Base-by-base conservation (phyloP, 2,888 invertebrate genomes). In the Flexamia atlantica region DNA sequence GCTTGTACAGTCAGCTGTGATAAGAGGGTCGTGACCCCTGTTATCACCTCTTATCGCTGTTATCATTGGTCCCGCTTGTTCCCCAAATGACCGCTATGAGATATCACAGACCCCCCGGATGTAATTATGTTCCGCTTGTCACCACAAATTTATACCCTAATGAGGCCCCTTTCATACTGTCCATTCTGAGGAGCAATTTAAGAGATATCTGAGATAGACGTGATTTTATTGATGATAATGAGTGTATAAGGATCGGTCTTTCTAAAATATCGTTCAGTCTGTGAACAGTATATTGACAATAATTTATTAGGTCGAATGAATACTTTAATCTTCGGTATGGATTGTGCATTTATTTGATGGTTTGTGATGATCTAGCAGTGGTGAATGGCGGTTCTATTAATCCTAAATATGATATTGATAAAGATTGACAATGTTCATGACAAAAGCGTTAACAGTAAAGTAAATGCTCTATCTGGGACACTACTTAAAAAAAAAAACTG, bases 101-200 rank as follows among this genome's bases (percentile, higher is more conserved):
- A 64, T 64, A 64, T 2, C 64, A 14, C 64, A 30, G 64, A 46
- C 53, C 53, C 23, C 64, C 64, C 64, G 64, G 64, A 64, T 28
- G 64, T 64, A 28, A 30, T 64, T 64, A 64, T 25, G 64, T 64
- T 23, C 7, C 57, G 5, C 64, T 64, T 64, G 64, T 64, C 64
- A 64, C 30, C 64, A 64, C 64, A 28, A 64, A 64, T 64, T 64
- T 64, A 64, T 17, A 30, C 30, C 30, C 64, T 30, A 64, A 64
- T 64, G 4, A 64, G 28, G 3, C 4, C 14, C 17, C 64, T 64
- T 64, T 17, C 28, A 64, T 57, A 36, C 9, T 36, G 36, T 4
- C 4, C 23, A 10, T 53, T 53, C 3, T 3, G 53, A 12, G 53
- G 23, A 12, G 5, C 23, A 14, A 53, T 5, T 14, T 53, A 23